A percentile compares a stretch with the other conserved stretches of the same genome.
These are phyloP conservation scores for Sphaeramia orbicularis DNA, from an alignment of 2,797 vertebrate species.

Conservation along the genomic window DNA sequence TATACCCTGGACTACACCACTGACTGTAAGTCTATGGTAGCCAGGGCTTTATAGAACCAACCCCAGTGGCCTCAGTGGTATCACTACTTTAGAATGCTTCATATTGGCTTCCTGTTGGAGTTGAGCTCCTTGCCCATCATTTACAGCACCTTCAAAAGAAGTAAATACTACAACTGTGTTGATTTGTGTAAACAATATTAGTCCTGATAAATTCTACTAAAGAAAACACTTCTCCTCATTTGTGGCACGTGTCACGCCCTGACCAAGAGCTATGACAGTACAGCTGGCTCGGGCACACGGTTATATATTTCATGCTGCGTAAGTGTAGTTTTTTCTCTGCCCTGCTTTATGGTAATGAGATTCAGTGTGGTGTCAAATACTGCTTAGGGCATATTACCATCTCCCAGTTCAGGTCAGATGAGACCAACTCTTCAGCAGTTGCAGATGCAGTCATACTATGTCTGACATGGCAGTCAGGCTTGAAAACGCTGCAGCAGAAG, in stretches of 20 bases:
- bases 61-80: too few species aligned
- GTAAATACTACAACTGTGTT: constrained; percentile 18
- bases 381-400: constrained; percentile 76
- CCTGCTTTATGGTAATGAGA: constrained; percentile 78
- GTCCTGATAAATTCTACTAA: constrained; percentile 40
- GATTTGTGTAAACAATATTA: constrained; percentile 53
- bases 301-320: constrained; percentile 75
- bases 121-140: too few species aligned
- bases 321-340: constrained; percentile 67
- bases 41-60: too few species aligned
- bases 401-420: constrained; percentile 68
- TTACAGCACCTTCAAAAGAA: constrained; percentile 35
- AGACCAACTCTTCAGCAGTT: constrained; percentile 68
- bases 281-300: constrained; percentile 60
- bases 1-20: too few species aligned
- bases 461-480: constrained; percentile 66
- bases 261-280: constrained; percentile 42
- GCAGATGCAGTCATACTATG: constrained; percentile 64
- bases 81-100: too few species aligned
- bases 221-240: constrained; percentile 37
- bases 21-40: too few species aligned
- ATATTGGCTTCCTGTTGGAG: too few species aligned
- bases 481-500: constrained; percentile 51
- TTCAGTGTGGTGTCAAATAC: constrained; percentile 79
- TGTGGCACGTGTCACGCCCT: constrained; percentile 32